These are phyloP conservation scores for Alaudala cheleensis DNA, from an alignment of 2,113 vertebrate genomes.

Conservation along the genomic window DNA sequence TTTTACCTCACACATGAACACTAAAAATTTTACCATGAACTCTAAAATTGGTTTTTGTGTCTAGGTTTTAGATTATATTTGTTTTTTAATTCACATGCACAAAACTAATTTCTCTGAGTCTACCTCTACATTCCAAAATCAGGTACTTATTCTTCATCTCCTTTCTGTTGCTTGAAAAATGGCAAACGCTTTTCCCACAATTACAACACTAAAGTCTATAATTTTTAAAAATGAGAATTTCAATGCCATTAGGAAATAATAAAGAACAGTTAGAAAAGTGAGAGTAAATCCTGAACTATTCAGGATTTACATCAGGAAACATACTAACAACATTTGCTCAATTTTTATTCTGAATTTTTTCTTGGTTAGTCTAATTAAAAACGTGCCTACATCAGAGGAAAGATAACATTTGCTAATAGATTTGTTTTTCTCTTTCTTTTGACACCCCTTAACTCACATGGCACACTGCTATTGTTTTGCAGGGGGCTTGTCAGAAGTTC, in stretches of 20 bases:
- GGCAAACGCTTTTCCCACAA: background rate
- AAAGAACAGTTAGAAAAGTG: background rate
- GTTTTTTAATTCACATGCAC: background rate
- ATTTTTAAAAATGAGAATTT: background rate
- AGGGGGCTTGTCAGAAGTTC: background rate
- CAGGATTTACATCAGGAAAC: background rate
- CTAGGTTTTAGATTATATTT: background rate
- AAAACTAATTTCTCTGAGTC: background rate
- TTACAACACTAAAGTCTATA: background rate
- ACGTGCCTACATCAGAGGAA: background rate
- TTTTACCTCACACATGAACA: background rate
- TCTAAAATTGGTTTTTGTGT: background rate
- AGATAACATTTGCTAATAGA: background rate
- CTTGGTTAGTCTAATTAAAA: background rate
- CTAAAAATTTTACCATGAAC: background rate
- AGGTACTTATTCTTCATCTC: background rate
- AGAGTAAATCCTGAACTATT: background rate
- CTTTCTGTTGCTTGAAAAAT: background rate
- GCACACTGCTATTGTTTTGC: background rate
- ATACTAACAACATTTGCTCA: background rate
- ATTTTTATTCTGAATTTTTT: background rate
- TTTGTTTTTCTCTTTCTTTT: background rate
- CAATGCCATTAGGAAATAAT: background rate
- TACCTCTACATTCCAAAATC: background rate
- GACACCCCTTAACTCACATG: background rate